Evolutionary conservation across 2,113 vertebrate genomes (phyloP).

Genomic region (Perca flavescens): DNA sequence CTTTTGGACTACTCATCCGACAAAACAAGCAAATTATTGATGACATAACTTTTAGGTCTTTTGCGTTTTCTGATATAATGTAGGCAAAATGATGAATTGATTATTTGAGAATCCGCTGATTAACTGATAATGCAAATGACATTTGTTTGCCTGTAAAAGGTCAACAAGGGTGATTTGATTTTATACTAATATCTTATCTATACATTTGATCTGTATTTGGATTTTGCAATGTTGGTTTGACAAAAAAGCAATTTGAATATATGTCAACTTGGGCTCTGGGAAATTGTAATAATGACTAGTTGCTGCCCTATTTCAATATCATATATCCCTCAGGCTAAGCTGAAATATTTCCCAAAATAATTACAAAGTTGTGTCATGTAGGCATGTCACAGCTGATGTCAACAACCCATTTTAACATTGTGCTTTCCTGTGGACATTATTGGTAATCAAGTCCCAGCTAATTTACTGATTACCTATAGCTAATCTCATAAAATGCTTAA

Average conservation of each 20-base stretch:
- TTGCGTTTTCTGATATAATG: neutral
- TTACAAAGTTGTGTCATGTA: neutral
- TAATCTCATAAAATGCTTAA: conserved; percentile 71
- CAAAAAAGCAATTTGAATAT: neutral
- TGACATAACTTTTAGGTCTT: neutral
- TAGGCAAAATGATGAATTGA: neutral
- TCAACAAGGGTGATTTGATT: neutral
- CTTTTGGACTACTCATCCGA: neutral
- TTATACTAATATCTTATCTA: neutral
- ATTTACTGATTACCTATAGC: conserved; percentile 57
- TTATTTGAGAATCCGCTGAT: neutral
- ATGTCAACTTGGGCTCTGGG: neutral
- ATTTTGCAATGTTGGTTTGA: neutral
- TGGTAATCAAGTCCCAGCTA: conserved; percentile 41
- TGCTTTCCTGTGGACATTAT: conserved; percentile 30
- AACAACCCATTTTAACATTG: conserved; percentile 4
- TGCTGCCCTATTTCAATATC: neutral
- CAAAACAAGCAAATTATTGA: neutral
- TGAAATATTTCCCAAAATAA: conserved; percentile 13
- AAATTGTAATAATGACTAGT: neutral
- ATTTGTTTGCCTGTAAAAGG: neutral
- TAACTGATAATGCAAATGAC: neutral
- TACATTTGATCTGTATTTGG: neutral
- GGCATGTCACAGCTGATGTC: neutral
- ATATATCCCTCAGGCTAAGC: neutral